phyloP scores from a whole-genome alignment of 2,888 invertebrate genomes.

The Standfussiana lucernea region DNA sequence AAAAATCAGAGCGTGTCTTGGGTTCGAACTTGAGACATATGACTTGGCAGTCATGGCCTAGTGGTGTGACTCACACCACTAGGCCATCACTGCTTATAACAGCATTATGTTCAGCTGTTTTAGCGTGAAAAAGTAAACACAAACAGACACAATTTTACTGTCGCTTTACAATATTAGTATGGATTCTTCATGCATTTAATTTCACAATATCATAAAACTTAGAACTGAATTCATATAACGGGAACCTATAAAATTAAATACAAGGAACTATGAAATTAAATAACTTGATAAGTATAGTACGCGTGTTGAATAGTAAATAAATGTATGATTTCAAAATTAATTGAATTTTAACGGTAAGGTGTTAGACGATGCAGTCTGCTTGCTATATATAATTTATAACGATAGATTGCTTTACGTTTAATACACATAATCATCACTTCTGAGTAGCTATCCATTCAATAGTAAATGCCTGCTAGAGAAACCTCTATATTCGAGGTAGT shows the following conservation, averaged over 20 bases:
- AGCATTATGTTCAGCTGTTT: background rate
- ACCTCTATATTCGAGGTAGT: no score
- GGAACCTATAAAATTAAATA: slow-evolving; percentile 43
- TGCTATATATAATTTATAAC: background rate
- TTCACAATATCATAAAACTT: slow-evolving; percentile 33
- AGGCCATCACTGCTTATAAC: no score
- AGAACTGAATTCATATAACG: slow-evolving; percentile 45
- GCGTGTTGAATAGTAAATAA: slow-evolving; percentile 30
- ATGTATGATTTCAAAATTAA: slow-evolving; percentile 18
- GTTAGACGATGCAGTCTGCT: background rate
- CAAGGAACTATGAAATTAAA: slow-evolving; percentile 40
- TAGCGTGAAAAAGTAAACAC: background rate
- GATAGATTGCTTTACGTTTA: background rate
- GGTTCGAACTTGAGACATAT: no score
- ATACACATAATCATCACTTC: no score
- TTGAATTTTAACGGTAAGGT: slow-evolving; percentile 5
- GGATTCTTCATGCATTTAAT: slow-evolving; percentile 28
- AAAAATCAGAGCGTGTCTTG: no score
- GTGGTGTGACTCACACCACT: no score
- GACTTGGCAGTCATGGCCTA: no score
- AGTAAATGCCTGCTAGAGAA: no score
- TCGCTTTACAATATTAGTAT: background rate
- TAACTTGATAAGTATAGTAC: slow-evolving; percentile 31
- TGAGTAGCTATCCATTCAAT: no score
- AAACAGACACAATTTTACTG: background rate